phyloP scores from a whole-genome alignment of 2,888 invertebrate species.

The Lasioglossum lativentre region DNA sequence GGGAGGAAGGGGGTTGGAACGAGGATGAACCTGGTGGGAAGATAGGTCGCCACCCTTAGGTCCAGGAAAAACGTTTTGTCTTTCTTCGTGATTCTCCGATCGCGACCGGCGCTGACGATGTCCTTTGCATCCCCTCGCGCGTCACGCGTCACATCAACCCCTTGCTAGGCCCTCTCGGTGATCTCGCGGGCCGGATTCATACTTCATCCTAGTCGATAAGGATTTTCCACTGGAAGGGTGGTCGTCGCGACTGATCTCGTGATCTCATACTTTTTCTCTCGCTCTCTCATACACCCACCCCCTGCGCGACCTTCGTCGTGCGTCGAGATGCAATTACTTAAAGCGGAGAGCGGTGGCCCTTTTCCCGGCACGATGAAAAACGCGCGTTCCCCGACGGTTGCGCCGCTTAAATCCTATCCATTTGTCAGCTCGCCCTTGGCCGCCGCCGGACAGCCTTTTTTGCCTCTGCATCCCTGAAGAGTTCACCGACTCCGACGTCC shows the following conservation, averaged over 20 bases:
- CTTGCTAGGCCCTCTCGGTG: neutral
- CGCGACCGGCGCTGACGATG: neutral
- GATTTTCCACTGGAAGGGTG: conserved; percentile 19
- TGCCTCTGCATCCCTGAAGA: conserved; percentile 55
- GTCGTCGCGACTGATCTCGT: neutral
- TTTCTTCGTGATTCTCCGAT: conserved; percentile 22
- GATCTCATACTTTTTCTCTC: neutral
- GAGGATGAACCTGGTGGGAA: neutral
- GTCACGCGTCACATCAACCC: neutral
- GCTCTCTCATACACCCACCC: neutral
- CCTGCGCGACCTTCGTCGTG: conserved; percentile 27
- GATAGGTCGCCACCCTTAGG: conserved; percentile 31
- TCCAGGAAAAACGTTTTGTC: conserved; percentile 38
- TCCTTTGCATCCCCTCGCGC: neutral
- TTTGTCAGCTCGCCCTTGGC: conserved; percentile 74
- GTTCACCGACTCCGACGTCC: conserved; percentile 46
- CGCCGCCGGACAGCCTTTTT: conserved; percentile 39
- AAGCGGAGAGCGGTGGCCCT: conserved; percentile 67
- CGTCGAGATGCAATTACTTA: conserved; percentile 78
- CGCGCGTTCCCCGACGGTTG: conserved; percentile 70
- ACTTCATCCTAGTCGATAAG: conserved; percentile 47
- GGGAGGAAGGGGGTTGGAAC: neutral
- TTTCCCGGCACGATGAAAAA: conserved; percentile 74
- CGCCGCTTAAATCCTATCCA: conserved; percentile 74
- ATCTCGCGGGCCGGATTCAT: neutral